A percentile compares a stretch with the other conserved stretches of the same genome.
phyloP scores from a whole-genome alignment of 1,140 invertebrate species.

The Sycophila sp. region DNA sequence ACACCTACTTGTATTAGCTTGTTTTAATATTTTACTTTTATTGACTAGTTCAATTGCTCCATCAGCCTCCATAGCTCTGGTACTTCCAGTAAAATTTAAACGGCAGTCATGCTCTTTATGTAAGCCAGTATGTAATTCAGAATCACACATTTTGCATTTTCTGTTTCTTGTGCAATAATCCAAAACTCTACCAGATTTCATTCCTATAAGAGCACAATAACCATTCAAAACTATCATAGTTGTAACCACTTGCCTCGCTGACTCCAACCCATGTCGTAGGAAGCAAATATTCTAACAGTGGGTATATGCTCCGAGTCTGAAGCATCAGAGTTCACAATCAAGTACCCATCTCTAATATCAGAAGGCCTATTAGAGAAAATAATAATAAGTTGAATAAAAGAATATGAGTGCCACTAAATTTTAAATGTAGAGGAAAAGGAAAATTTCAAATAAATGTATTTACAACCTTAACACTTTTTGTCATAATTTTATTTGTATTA shows the following conservation, averaged over 20 bases:
- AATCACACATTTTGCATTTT: slow-evolving; percentile 41
- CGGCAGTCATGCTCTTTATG: slow-evolving; percentile 42
- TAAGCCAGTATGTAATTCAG: slow-evolving; percentile 6
- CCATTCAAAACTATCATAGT: slow-evolving; percentile 35
- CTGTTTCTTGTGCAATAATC: slow-evolving; percentile 37
- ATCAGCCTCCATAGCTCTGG: slow-evolving; percentile 31
- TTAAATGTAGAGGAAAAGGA: too few species aligned
- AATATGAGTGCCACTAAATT: slow-evolving; percentile 4
- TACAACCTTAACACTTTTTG: too few species aligned
- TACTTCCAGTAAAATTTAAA: slow-evolving; percentile 32
- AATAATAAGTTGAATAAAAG: slow-evolving; percentile 3
- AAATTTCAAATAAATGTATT: too few species aligned
- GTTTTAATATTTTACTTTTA: slow-evolving; percentile 20
- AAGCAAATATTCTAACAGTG: slow-evolving; percentile 9
- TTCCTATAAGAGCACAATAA: slow-evolving; percentile 22
- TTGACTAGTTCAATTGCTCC: not conserved
- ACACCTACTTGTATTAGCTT: slow-evolving; percentile 22
- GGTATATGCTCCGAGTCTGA: not conserved
- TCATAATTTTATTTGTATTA: too few species aligned
- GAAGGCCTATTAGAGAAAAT: not conserved
- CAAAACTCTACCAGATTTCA: not conserved
- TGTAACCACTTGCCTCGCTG: slow-evolving; percentile 18
- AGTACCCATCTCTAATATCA: not conserved
- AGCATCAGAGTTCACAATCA: not conserved
- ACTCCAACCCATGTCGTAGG: slow-evolving; percentile 36